Evolutionary conservation across 2,113 vertebrate species (phyloP), one percentile per base, ranked within the genome.

Genomic region (Sylvilagus bachmani): DNA sequence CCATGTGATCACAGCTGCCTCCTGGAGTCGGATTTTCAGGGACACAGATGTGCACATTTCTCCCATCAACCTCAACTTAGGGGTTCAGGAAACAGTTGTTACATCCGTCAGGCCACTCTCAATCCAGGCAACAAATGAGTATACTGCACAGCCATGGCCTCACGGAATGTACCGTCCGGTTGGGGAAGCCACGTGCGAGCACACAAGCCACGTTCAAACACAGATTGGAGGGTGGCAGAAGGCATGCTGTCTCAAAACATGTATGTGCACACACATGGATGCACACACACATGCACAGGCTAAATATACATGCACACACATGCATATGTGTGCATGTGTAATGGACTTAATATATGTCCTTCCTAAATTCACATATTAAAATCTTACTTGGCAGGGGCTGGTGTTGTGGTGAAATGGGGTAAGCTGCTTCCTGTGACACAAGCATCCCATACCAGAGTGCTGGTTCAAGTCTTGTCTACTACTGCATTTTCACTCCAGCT

Each of bases 11-110:
- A 64, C 10, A 82, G 22, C 44, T 25, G 6, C 9, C 64, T 84
- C n/a, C 92, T 74, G 1, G 86, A 71, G 73, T 25, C 22, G 49
- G 64, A 31, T 91, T 91, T 92, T 51, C 64, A 79, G 90, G 66
- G 73, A 89, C 21, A 66, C 29, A 87, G 80, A 78, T 69, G 3
- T 64, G 17, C 10, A 75, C 75, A 90, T 49, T 44, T 81, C 67
- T 49, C 16, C 77, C 31, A 81, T 66, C 36, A 51, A 44, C 31
- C 81, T 66, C 44, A 87, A 87, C 49, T 64, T 61, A 44, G 86
- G 25, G 22, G 58, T 51, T 25, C n/a, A 53, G 4, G 51, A 21
- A 16, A 24, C 9, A 77, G 67, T 14, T 58, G 64, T 31, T 19
- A 27, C 1, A 38, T 31, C n/a, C 2, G 44, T 6, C 0, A 6